Conservation (phyloP, 2,113 vertebrate genomes). For the Spilogale gracilis region DNA sequence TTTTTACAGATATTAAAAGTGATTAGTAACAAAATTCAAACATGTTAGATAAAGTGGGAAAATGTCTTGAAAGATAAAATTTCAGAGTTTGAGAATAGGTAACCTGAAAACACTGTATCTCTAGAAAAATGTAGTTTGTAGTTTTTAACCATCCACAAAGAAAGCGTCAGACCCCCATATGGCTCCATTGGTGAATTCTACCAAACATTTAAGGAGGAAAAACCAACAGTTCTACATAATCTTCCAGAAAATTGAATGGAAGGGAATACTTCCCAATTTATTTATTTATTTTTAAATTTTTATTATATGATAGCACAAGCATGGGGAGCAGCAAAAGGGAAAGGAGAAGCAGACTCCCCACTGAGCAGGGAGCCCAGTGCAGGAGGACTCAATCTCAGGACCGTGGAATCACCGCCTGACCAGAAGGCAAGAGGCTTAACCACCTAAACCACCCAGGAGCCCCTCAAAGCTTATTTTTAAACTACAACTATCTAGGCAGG, state of each 20-base stretch:
- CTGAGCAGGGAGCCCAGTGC: no score
- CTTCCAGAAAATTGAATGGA: not conserved
- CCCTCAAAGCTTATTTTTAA: not conserved
- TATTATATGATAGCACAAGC: not conserved
- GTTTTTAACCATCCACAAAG: not conserved
- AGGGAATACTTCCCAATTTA: not conserved
- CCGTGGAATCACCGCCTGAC: no score
- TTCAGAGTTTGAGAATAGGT: not conserved
- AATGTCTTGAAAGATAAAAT: not conserved
- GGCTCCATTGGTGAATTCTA: not conserved
- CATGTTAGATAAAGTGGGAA: not conserved
- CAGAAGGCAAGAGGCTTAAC: no score
- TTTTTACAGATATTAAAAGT: slow-evolving; percentile 6
- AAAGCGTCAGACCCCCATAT: not conserved
- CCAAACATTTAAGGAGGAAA: not conserved
- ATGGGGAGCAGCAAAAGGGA: not conserved
- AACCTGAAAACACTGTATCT: not conserved
- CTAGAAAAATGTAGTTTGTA: not conserved
- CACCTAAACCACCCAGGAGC: not conserved
- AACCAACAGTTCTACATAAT: not conserved
- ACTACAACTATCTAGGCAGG: not conserved
- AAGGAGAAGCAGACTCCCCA: no score
- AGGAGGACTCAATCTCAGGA: no score
- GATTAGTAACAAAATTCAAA: not conserved
- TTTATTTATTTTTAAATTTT: not conserved